Evolutionary conservation across 2,797 vertebrate genomes (phyloP), one percentile per base, ranked within the genome.

Genomic region (Pterois miles): DNA sequence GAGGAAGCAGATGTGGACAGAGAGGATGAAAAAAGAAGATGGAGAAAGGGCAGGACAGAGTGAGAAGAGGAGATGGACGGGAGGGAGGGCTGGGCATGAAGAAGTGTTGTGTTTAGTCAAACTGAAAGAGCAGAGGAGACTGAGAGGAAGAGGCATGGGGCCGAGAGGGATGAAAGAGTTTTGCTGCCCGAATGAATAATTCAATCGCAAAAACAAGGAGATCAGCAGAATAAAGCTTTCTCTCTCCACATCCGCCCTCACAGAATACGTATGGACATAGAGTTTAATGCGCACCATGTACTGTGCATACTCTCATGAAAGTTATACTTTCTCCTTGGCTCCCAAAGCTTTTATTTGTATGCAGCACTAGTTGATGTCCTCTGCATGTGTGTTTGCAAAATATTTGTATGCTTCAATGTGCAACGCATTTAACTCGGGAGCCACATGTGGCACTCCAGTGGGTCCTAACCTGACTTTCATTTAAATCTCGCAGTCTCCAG

Each of bases 391-490:
- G 29, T 60, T 50, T 8, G 50, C 12, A 71, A 74, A 71, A 60
- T 68, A 54, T 71, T 72, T 59, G 29, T n/a, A 20, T 40, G 54
- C 13, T 3, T 71, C 31, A 18, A 4, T 2, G 33, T 76, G 46
- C 3, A 8, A 13, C 2, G 4, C 50, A 0, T 64, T 57, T 43
- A 74, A 50, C 8, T 60, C 3, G 4, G 23, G 20, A 5, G 59
- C 22, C 60, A 62, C 83, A 70, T 71, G 74, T 14, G 77, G 75
- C 74, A 75, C 74, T 82, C n/a, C 34, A 70, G 81, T 77, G 72
- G 70, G 83, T 82, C 74, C 72, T 67, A 82, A 82, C 82, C 88
- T 85, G 81, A 81, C 85, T 88, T 88, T 82, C 65, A 85, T 87
- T 90, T 78, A 79, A 85, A 88, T 74, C 25, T 70, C 65, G 71